Percentiles rank a stretch among this genome's conserved stretches.
Conservation (phyloP, 2,113 vertebrate genomes). For the mouse (Mus musculus) region DNA sequence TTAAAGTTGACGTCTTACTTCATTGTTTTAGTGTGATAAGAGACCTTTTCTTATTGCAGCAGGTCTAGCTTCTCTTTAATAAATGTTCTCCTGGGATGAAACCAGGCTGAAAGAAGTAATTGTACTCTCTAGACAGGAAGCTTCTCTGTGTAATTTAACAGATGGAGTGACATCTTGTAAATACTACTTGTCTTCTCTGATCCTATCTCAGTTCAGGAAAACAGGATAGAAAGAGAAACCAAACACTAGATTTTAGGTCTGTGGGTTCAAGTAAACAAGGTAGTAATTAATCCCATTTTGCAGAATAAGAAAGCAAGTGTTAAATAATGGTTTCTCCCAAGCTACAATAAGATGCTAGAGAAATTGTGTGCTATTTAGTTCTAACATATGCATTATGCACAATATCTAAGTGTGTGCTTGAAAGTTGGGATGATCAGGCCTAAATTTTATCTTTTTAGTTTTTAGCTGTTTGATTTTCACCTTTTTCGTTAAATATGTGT, state of each 20-base stretch:
- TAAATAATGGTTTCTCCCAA: background rate
- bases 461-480: background rate
- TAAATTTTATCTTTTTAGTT: background rate
- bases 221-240: slow-evolving; percentile 27
- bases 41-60: slow-evolving; percentile 13
- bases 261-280: background rate
- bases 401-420: background rate
- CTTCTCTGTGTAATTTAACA: slow-evolving; percentile 53
- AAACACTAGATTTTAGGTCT: slow-evolving; percentile 55
- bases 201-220: background rate
- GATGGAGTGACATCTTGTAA: slow-evolving; percentile 55
- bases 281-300: slow-evolving; percentile 42
- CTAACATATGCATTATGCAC: background rate
- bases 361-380: background rate
- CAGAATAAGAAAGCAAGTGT: slow-evolving; percentile 4
- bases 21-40: slow-evolving; percentile 39
- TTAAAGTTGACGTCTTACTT: background rate
- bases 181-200: slow-evolving; percentile 24
- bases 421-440: background rate
- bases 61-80: slow-evolving; percentile 28
- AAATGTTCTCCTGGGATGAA: slow-evolving; percentile 30
- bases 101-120: slow-evolving; percentile 66
- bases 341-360: background rate
- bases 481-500: background rate
- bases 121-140: slow-evolving; percentile 68